These are phyloP conservation scores for Galeopsomyia nigrocyanea DNA, from an alignment of 2,888 invertebrate genomes.

Conservation along the genomic window DNA sequence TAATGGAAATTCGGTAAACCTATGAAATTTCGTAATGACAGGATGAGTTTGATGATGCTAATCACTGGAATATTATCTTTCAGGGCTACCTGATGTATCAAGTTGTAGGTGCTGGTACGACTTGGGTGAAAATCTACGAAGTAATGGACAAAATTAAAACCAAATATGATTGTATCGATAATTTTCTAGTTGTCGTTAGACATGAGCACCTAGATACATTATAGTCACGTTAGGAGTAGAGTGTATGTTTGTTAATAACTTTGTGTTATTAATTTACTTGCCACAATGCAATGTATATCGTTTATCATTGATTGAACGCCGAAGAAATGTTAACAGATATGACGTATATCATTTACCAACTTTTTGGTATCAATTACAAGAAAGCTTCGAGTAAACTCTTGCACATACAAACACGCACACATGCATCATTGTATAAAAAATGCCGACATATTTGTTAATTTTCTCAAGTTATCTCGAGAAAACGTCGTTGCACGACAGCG, in stretches of 20 bases:
- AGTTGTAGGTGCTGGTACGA: slow-evolving; percentile 57
- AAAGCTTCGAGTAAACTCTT: too few relatives aligned
- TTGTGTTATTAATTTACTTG: too few relatives aligned
- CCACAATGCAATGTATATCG: too few relatives aligned
- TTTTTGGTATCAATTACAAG: not conserved
- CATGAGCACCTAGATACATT: too few relatives aligned
- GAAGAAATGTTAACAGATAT: too few relatives aligned
- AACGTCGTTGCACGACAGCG: slow-evolving; percentile 29
- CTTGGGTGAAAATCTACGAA: slow-evolving; percentile 64
- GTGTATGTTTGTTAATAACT: too few relatives aligned
- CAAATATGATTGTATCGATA: slow-evolving; percentile 61
- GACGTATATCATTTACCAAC: too few relatives aligned
- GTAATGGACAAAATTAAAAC: slow-evolving; percentile 60
- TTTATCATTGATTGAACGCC: too few relatives aligned
- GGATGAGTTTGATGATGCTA: not conserved
- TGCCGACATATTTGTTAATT: slow-evolving; percentile 34
- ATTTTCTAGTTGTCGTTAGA: slow-evolving; percentile 57
- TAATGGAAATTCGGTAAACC: slow-evolving; percentile 79
- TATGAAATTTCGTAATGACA: slow-evolving; percentile 8
- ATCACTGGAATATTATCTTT: too few relatives aligned
- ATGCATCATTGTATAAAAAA: too few relatives aligned
- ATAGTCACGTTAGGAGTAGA: too few relatives aligned
- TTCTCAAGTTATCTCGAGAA: slow-evolving; percentile 39
- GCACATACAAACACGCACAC: too few relatives aligned
- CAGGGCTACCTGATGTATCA: slow-evolving; percentile 64